Conservation (phyloP, 2,797 vertebrate genomes). For the Typhlichthys eigenmanni region DNA sequence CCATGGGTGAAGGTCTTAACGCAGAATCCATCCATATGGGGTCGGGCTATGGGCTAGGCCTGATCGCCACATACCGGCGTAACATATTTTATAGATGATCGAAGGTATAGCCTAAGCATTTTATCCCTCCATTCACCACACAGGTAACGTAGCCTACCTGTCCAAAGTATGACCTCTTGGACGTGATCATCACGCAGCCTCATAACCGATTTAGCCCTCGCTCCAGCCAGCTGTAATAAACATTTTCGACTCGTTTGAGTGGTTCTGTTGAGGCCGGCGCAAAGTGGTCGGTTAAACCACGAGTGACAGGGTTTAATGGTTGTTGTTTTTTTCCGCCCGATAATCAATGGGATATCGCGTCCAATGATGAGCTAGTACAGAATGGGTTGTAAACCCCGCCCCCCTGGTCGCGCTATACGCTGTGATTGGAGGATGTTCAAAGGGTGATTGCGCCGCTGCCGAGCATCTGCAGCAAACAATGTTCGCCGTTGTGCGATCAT, state of each 20-base stretch:
- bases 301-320: not conserved
- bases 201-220: constrained; percentile 3
- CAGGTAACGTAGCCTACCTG: constrained; percentile 73
- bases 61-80: constrained; percentile 13
- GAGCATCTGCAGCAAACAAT: constrained; percentile 72
- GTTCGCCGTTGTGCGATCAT: constrained; percentile 69
- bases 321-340: constrained; percentile 28
- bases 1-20: constrained; percentile 57
- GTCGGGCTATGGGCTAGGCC: constrained; percentile 44
- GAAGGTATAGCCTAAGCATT: constrained; percentile 14
- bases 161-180: constrained; percentile 49
- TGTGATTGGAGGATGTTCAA: constrained; percentile 69
- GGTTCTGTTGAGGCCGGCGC: no score
- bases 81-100: not conserved
- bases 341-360: constrained; percentile 49
- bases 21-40: constrained; percentile 56
- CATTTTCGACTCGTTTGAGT: no score
- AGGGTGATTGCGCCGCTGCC: constrained; percentile 62
- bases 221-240: not conserved
- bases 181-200: constrained; percentile 44
- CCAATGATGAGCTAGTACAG: constrained; percentile 28
- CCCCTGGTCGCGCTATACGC: constrained; percentile 54
- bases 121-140: constrained; percentile 53
- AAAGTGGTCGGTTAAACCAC: not conserved
- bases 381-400: constrained; percentile 58